Evolutionary conservation across 1,140 invertebrate genomes (phyloP), one percentile per base, ranked within the genome.

Genomic region (Achroia grisella): DNA sequence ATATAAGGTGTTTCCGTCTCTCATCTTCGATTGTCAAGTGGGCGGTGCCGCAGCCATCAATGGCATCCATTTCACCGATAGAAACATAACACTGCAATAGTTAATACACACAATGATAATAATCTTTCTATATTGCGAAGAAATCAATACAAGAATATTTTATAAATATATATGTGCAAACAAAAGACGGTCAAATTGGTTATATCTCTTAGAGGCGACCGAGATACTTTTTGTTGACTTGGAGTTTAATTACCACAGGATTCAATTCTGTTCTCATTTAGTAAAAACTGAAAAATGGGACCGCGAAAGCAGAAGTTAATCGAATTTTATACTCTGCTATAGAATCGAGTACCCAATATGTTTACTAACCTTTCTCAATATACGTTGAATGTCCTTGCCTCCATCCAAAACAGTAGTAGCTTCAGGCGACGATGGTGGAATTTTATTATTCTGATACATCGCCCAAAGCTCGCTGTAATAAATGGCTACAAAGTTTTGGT

Each of bases 401-500:
- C 63, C 60, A n/a, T 40, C 10, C 9, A 83, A 41, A 1, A 33
- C 37, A 4, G 58, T 58, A 10, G 71, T 74, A 8, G 44, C 51
- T 8, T 74, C 71, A 0, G 79, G 78, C 6, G 75, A 67, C 9
- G 59, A 39, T 0, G 81, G 77, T 0, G 78, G 71, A 4, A 75
- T 60, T n/a, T 55, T 54, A n/a, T 59, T 57, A 32, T 75, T 71
- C 9, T 45, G 37, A 0, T 64, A 61, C 8, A 56, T 39, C 6
- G 76, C 70, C 72, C 76, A 80, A 8, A 85, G 56, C 51, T 87
- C 86, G 28, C 70, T 75, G 48, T 86, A 86, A 46, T 81, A 79
- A 0, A 87, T 62, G 0, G 83, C 82, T 4, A 62, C 56, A 17
- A 82, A 51, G 45, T 70, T 65, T 30, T 74, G 61, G 23, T 74